Conservation (phyloP, 2,113 vertebrate genomes). For the Thinocorus orbignyianus region DNA sequence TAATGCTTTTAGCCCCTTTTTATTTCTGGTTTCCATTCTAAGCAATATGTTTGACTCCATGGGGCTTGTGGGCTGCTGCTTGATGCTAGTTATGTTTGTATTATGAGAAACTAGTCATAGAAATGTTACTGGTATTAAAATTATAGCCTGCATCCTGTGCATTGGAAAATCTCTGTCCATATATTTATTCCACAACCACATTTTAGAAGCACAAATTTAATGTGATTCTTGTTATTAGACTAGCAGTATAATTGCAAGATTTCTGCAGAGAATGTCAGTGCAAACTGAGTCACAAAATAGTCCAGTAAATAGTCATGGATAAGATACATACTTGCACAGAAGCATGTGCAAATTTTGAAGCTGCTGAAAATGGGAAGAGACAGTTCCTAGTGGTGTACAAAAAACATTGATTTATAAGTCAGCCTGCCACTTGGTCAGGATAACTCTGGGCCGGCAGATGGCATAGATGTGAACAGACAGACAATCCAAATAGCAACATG, state of each 20-base stretch:
- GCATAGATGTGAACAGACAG: neutral
- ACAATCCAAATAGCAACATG: neutral
- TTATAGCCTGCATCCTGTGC: neutral
- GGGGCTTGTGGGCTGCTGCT: neutral
- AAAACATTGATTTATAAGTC: neutral
- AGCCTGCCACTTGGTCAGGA: neutral
- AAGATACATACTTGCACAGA: neutral
- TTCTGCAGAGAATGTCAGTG: neutral
- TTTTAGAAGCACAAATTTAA: neutral
- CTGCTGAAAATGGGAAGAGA: neutral
- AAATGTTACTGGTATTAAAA: neutral
- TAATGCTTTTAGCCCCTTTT: neutral
- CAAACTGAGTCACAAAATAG: neutral
- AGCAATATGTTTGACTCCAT: neutral
- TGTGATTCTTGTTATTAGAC: neutral
- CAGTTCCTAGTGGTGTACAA: neutral
- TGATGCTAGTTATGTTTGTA: neutral
- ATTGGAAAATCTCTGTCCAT: neutral
- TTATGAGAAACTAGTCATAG: neutral
- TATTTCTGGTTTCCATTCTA: neutral
- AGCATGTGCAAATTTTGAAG: neutral
- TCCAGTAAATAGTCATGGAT: neutral
- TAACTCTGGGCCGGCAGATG: neutral
- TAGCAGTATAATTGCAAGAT: neutral
- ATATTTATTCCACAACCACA: neutral